Conservation (phyloP, 1,140 invertebrate species). For the Penaeus indicus region DNA sequence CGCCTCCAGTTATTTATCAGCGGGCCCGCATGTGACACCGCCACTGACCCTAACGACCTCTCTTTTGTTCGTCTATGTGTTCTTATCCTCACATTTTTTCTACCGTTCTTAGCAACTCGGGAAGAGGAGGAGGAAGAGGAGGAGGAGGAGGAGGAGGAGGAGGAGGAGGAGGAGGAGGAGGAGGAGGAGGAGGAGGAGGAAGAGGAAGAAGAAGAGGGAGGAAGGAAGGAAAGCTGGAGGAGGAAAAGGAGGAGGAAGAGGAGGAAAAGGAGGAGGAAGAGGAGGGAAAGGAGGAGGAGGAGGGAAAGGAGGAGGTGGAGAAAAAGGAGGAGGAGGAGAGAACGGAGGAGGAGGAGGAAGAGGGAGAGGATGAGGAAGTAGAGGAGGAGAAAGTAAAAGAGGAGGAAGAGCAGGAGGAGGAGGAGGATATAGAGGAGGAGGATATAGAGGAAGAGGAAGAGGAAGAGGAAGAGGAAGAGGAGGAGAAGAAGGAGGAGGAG, state of each 20-base stretch:
- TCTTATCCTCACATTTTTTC: neutral
- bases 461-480: neutral
- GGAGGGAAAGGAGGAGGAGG: neutral
- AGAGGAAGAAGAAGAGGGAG: neutral
- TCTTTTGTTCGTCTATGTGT: conserved; percentile 12
- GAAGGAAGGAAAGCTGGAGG: neutral
- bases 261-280: too few relatives aligned
- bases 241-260: neutral
- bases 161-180: neutral
- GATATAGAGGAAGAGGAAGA: neutral
- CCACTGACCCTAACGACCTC: conserved; percentile 5
- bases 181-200: neutral
- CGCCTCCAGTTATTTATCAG: neutral
- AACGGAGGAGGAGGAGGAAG: too few relatives aligned
- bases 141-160: neutral
- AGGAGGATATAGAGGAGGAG: too few relatives aligned
- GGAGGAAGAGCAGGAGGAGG: too few relatives aligned
- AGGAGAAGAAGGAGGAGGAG: neutral
- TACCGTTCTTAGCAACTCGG: neutral
- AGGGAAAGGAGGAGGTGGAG: neutral
- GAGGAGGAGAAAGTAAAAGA: too few relatives aligned
- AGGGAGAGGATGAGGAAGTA: too few relatives aligned
- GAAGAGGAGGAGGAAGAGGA: neutral
- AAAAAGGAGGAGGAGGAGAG: neutral
- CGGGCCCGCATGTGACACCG: conserved; percentile 34